These are phyloP conservation scores for Falco peregrinus DNA, from an alignment of 2,797 vertebrate genomes.

Conservation along the genomic window DNA sequence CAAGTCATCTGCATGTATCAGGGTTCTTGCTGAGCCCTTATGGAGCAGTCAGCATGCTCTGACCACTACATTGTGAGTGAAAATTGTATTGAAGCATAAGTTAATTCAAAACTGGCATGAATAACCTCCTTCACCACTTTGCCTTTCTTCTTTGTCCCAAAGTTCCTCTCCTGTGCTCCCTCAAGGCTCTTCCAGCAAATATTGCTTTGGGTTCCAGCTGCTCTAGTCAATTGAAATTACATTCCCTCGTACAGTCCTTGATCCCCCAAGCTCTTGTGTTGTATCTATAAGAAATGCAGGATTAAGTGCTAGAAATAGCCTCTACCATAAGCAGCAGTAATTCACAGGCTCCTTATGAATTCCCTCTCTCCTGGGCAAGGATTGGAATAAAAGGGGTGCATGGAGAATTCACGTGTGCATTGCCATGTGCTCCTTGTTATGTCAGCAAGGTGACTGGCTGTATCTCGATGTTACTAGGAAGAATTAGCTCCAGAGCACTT, in stretches of 20 bases:
- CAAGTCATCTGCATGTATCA: neutral
- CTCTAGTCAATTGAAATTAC: neutral
- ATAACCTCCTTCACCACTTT: neutral
- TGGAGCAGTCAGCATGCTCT: neutral
- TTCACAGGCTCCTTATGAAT: neutral
- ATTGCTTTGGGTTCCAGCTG: slow-evolving; percentile 14
- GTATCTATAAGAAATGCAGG: neutral
- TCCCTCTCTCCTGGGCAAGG: neutral
- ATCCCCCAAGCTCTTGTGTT: neutral
- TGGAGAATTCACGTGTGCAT: neutral
- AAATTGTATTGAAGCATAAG: neutral
- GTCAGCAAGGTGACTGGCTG: neutral
- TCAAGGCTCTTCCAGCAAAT: slow-evolving; percentile 1
- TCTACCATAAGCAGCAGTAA: neutral
- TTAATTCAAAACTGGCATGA: neutral
- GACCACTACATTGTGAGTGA: neutral
- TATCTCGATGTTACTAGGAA: neutral
- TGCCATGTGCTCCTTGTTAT: neutral
- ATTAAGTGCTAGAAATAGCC: neutral
- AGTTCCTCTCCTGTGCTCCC: neutral
- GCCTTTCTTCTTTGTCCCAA: neutral
- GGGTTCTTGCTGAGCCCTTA: slow-evolving; percentile 3
- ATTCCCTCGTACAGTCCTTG: neutral
- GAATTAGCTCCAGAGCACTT: neutral
- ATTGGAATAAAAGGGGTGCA: neutral